Conservation (phyloP, 1,140 invertebrate species). For the Cheumatopsyche charites region DNA sequence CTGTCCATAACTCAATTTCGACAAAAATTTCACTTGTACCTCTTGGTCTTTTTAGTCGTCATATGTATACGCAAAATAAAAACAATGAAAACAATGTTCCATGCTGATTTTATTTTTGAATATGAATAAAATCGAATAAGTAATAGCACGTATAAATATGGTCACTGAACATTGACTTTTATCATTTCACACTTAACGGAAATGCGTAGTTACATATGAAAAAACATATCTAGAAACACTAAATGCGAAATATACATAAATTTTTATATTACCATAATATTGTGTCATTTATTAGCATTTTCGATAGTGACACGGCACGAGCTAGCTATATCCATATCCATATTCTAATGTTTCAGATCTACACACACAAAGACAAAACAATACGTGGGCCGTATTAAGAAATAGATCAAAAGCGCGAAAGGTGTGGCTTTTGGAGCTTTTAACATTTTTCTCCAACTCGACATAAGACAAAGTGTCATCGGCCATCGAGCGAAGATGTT, state of each 20-base stretch:
- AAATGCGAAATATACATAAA: neutral
- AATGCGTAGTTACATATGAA: too few relatives aligned
- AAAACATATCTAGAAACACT: too few relatives aligned
- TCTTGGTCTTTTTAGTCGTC: too few relatives aligned
- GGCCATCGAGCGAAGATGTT: neutral
- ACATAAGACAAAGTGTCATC: slow-evolving; percentile 20
- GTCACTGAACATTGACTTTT: too few relatives aligned
- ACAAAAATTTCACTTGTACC: too few relatives aligned
- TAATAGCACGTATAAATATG: too few relatives aligned
- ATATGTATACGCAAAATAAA: too few relatives aligned
- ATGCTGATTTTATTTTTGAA: too few relatives aligned
- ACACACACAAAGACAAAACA: neutral
- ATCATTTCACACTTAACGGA: too few relatives aligned
- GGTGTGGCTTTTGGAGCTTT: neutral
- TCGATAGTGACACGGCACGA: slow-evolving; percentile 7
- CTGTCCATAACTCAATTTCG: too few relatives aligned
- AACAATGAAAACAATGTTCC: too few relatives aligned
- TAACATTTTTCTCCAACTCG: neutral
- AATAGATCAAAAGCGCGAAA: slow-evolving; percentile 6
- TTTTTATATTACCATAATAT: slow-evolving; percentile 14
- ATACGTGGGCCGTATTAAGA: slow-evolving; percentile 5
- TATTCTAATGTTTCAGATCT: neutral
- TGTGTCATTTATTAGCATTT: neutral
- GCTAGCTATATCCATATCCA: neutral
- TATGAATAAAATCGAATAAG: too few relatives aligned